Evolutionary conservation across 92 coral and sea anemone genomes (phyloP), one percentile per base, ranked within the genome.

Genomic region (Palythoa grandis): DNA sequence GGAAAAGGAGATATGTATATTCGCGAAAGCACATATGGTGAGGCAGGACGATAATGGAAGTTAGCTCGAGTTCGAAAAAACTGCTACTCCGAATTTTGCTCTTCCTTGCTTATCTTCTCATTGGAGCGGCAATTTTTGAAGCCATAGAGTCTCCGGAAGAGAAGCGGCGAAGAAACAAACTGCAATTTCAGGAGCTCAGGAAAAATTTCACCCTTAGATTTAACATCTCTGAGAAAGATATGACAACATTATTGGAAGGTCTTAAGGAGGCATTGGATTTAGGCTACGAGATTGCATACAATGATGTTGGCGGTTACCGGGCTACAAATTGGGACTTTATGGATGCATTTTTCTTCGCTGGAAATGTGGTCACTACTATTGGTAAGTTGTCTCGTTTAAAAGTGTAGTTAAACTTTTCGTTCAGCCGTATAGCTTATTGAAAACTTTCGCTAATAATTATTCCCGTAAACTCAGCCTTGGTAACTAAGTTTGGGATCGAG

Each of bases 331-430:
- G 99, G 99, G 88, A 87, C 69, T 97, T 95, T 74, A 95, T 97
- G 99, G 93, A 95, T 87, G 98, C 99, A 1, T 97, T 97, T 84
- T 92, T 93, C 84, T 97, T 97, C 89, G 99, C 96, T 85, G 99
- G 99, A 48, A 97, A 97, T 79, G 98, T 97, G 13, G 99, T 97
- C 11, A 97, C 99, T 1, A 97, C 98, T 22, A 94, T 94, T 23
- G 98, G 98, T 93, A 77, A 87, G 98, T 93, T 2, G 14, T 65
- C 22, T 7, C 47, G 60, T 43, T 79, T 63, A 29, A 68, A 68
- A 65, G 56, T 47, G 39, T 47, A 65, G 37, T 29, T 67, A 20
- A 80, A 70, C 61, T 24, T 63, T 63, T 8, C 71, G 47, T 80
- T 70, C 35, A 52, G 66, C 66, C 73, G 22, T 66, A 73, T 25